A percentile compares a stretch with the other conserved stretches of the same genome.
phyloP scores from a whole-genome alignment of 2,797 vertebrate species.

The Sandelia bainsii region DNA sequence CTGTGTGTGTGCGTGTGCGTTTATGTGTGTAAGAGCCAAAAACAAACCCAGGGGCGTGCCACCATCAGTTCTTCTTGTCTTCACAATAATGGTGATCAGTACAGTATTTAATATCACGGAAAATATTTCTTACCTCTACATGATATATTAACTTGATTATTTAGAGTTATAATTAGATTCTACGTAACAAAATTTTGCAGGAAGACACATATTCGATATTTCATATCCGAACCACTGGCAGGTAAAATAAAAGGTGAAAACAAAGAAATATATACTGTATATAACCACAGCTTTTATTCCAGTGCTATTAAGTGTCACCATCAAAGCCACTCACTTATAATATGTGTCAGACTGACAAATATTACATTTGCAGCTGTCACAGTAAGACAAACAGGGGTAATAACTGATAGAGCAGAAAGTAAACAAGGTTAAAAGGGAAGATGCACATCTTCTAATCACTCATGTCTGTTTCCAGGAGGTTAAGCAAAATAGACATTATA shows the following conservation, averaged over 20 bases:
- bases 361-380: conserved; percentile 3
- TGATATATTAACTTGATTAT: conserved; percentile 47
- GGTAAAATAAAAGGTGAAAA: neutral
- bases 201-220: neutral
- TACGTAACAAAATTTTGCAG: neutral
- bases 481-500: conserved; percentile 19
- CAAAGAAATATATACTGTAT: neutral
- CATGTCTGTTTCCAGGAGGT: conserved; percentile 18
- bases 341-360: neutral
- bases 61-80: conserved; percentile 20
- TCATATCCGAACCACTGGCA: neutral
- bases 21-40: neutral
- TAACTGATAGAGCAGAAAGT: conserved; percentile 6
- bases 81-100: conserved; percentile 15
- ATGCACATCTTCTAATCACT: conserved; percentile 4
- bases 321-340: neutral
- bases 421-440: conserved; percentile 16
- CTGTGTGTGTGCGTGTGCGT: neutral
- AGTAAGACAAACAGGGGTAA: conserved; percentile 11
- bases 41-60: conserved; percentile 41
- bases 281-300: neutral
- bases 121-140: conserved; percentile 26
- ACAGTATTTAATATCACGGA: conserved; percentile 43
- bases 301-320: neutral
- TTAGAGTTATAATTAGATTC: conserved; percentile 49